phyloP scores from a whole-genome alignment of 2,888 invertebrate species.

The Eugnorisma glareosa region DNA sequence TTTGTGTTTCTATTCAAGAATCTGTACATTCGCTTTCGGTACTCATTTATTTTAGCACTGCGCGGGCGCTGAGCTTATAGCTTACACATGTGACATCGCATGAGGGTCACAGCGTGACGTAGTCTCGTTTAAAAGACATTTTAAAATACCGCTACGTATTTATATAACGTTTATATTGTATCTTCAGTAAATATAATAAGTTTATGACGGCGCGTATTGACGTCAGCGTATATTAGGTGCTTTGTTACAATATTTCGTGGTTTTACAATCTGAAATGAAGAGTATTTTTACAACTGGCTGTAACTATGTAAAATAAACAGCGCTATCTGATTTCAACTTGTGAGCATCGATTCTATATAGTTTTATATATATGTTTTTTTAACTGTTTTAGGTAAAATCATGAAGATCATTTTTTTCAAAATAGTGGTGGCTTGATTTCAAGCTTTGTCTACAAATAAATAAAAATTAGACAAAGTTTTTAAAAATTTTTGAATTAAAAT shows the following conservation, averaged over 20 bases:
- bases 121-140: slow-evolving; percentile 56
- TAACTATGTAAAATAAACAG: slow-evolving; percentile 71
- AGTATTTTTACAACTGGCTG: slow-evolving; percentile 75
- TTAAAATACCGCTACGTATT: slow-evolving; percentile 51
- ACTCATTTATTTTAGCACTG: slow-evolving; percentile 41
- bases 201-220: slow-evolving; percentile 73
- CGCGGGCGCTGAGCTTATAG: slow-evolving; percentile 41
- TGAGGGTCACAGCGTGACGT: slow-evolving; percentile 53
- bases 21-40: slow-evolving; percentile 30
- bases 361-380: slow-evolving; percentile 59
- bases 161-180: slow-evolving; percentile 56
- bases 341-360: slow-evolving; percentile 55
- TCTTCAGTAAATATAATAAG: slow-evolving; percentile 66
- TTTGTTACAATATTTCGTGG: slow-evolving; percentile 73
- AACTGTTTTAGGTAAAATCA: not conserved
- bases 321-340: slow-evolving; percentile 64
- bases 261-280: slow-evolving; percentile 71
- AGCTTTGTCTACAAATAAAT: not conserved
- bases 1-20: slow-evolving; percentile 21
- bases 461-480: not conserved
- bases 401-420: too few species aligned
- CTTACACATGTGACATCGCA: slow-evolving; percentile 42
- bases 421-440: not conserved
- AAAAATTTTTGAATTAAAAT: slow-evolving; percentile 2
- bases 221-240: slow-evolving; percentile 75